Conservation (phyloP, 64 coral and sea anemone species). For the Stichodactyla mertensii region DNA sequence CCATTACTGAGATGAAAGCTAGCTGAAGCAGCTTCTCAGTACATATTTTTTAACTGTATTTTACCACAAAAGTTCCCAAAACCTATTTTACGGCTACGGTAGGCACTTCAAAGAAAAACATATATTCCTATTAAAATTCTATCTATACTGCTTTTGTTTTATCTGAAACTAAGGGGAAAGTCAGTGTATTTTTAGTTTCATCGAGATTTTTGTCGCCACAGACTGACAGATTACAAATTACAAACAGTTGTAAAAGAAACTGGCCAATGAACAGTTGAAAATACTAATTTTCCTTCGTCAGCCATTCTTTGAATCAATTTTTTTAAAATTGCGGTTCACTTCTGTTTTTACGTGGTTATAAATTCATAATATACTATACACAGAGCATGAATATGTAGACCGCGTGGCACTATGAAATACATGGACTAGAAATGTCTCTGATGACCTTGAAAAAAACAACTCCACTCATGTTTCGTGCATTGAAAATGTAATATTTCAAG, state of each 20-base stretch:
- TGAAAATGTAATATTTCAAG: too few relatives aligned
- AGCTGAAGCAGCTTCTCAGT: neutral
- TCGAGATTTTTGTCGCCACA: neutral
- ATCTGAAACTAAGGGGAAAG: neutral
- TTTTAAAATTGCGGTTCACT: neutral
- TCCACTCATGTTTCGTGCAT: too few relatives aligned
- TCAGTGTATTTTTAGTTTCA: neutral
- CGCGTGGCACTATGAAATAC: too few relatives aligned
- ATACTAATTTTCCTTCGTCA: neutral
- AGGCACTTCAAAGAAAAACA: neutral
- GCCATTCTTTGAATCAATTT: neutral
- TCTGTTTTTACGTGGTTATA: neutral
- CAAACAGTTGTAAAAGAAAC: neutral
- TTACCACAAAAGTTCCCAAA: neutral
- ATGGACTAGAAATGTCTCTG: too few relatives aligned
- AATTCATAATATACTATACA: neutral
- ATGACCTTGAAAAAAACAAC: too few relatives aligned
- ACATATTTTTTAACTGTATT: neutral
- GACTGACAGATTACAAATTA: neutral
- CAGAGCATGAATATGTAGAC: too few relatives aligned
- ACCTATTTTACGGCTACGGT: neutral
- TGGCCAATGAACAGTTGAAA: neutral
- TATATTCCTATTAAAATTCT: neutral
- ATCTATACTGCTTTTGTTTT: neutral
- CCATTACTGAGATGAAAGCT: neutral